phyloP scores from a whole-genome alignment of 2,113 vertebrate genomes.

The Stigmatopora argus region DNA sequence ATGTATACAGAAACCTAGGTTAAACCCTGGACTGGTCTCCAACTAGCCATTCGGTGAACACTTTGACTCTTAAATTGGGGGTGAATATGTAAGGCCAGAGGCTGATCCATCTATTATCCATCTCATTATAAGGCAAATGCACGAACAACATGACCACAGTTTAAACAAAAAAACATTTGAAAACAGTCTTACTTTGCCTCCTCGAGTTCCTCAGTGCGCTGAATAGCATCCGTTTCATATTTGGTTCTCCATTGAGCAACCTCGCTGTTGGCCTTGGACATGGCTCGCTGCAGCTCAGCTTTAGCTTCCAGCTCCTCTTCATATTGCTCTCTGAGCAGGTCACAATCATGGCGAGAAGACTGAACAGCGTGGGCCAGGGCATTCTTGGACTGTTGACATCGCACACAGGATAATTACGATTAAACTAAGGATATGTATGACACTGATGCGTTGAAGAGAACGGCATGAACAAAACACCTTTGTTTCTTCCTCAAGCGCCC shows the following conservation, averaged over 20 bases:
- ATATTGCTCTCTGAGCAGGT: constrained; percentile 76
- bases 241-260: constrained; percentile 72
- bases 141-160: neutral
- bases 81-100: too few relatives aligned
- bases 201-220: constrained; percentile 73
- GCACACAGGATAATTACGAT: neutral
- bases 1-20: too few relatives aligned
- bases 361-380: constrained; percentile 78
- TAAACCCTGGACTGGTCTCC: too few relatives aligned
- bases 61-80: too few relatives aligned
- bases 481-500: constrained; percentile 70
- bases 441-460: neutral
- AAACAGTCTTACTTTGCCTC: constrained; percentile 64
- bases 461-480: constrained; percentile 36
- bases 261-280: constrained; percentile 71
- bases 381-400: constrained; percentile 74
- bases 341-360: constrained; percentile 66
- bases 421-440: neutral
- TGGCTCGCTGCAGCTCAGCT: constrained; percentile 61
- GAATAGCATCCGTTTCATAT: constrained; percentile 71
- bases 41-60: too few relatives aligned
- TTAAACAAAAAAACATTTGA: neutral
- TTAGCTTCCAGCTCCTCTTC: constrained; percentile 77
- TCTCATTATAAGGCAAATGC: neutral
- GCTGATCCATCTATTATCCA: too few relatives aligned